A percentile compares a stretch with the other conserved stretches of the same genome.
Conservation (phyloP, 2,888 invertebrate genomes). For the Xylocampa areola region DNA sequence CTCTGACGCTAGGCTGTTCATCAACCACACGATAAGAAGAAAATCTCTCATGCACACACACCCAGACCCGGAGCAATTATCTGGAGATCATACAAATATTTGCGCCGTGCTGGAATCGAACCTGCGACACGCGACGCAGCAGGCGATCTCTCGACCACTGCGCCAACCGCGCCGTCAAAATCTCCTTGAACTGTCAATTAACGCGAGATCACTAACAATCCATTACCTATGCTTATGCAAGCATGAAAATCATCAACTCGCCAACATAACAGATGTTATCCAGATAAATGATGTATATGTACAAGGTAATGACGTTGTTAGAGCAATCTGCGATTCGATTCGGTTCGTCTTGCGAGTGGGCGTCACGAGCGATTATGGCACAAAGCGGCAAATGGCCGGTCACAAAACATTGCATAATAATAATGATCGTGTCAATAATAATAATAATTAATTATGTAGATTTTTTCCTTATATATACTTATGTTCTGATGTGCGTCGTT, state of each 20-base stretch:
- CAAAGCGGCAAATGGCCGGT: constrained; percentile 35
- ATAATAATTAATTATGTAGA: constrained; percentile 11
- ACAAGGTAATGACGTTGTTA: constrained; percentile 68
- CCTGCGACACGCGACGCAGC: no score
- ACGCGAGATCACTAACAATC: constrained; percentile 29
- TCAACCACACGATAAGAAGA: no score
- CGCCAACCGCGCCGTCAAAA: no score
- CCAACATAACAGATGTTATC: constrained; percentile 48
- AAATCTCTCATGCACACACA: no score
- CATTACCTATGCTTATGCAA: constrained; percentile 34
- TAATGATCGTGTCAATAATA: constrained; percentile 22
- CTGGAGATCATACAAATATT: no score
- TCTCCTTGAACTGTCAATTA: constrained; percentile 30
- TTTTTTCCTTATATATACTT: no score
- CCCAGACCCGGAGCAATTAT: no score
- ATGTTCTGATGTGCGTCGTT: no score
- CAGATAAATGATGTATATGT: constrained; percentile 38
- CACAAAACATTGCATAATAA: constrained; percentile 21
- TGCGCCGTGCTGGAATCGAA: no score
- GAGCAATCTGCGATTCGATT: constrained; percentile 75
- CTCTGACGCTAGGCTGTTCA: no score
- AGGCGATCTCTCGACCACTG: no score
- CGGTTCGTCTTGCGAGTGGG: constrained; percentile 69
- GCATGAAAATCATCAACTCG: constrained; percentile 53
- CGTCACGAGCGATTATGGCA: constrained; percentile 57